Percentiles rank a stretch among this genome's conserved stretches.
Evolutionary conservation across 2,797 vertebrate species (phyloP).

Genomic region (Falco peregrinus): DNA sequence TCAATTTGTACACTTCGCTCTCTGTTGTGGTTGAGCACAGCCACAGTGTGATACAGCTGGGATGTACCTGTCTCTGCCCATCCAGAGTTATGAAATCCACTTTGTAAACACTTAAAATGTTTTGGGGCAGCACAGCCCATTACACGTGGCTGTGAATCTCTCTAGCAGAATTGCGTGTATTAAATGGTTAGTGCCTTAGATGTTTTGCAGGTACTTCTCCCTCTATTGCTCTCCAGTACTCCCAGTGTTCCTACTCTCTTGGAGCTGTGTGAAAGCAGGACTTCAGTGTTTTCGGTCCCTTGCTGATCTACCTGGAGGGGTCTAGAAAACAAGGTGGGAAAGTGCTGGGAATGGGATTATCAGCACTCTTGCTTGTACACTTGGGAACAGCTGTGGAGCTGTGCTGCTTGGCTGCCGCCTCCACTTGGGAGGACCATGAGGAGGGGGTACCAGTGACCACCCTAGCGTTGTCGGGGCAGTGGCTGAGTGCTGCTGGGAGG

Average conservation of each 20-base stretch:
- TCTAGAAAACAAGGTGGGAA: background rate
- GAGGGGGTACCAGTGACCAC: background rate
- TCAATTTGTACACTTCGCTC: background rate
- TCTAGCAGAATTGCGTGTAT: background rate
- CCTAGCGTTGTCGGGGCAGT: rapidly evolving
- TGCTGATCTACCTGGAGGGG: background rate
- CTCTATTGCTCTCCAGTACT: background rate
- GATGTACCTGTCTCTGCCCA: background rate
- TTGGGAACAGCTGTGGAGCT: background rate
- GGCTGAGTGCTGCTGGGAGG: background rate
- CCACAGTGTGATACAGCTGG: rapidly evolving
- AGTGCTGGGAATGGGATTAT: background rate
- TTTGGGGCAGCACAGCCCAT: background rate
- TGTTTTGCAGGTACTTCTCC: background rate
- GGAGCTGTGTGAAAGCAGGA: background rate
- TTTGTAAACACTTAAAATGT: background rate
- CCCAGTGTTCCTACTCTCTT: background rate
- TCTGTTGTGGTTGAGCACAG: background rate
- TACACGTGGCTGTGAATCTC: background rate
- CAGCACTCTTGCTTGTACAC: background rate
- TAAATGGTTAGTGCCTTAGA: background rate
- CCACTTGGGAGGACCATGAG: background rate
- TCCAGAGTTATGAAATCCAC: background rate
- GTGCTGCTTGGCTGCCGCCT: background rate
- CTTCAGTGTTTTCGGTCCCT: background rate